These are phyloP conservation scores for Rhynchonycteris naso DNA, from an alignment of 2,797 vertebrate species.

Conservation along the genomic window DNA sequence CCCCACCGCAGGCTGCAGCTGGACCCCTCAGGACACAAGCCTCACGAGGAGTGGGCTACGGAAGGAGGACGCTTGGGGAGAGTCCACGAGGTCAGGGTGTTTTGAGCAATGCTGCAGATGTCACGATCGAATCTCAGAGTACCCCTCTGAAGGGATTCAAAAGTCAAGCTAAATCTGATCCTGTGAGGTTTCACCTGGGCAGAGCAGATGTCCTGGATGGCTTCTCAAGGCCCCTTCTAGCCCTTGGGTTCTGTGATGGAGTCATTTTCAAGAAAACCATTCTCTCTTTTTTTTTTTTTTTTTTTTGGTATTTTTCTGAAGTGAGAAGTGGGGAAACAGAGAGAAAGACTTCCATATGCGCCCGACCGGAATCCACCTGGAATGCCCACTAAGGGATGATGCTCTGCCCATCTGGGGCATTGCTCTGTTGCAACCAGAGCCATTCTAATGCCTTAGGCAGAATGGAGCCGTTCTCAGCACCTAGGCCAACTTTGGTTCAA, in stretches of 20 bases:
- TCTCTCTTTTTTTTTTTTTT: background rate
- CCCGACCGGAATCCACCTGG: too few relatives aligned
- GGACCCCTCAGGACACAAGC: background rate
- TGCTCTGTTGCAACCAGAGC: too few relatives aligned
- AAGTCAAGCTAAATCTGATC: constrained; percentile 8
- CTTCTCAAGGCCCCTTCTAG: background rate
- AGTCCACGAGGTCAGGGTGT: background rate
- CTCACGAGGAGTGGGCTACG: fast-evolving
- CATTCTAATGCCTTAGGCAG: too few relatives aligned
- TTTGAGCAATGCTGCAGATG: background rate
- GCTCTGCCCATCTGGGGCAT: too few relatives aligned
- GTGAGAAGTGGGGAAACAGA: too few relatives aligned
- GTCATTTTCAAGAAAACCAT: constrained; percentile 26
- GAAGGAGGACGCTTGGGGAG: background rate
- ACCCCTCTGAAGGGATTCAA: background rate
- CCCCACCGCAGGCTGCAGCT: background rate
- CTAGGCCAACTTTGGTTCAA: too few relatives aligned
- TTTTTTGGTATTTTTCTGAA: too few relatives aligned
- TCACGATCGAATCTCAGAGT: background rate
- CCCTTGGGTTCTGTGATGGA: background rate
- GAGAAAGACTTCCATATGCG: too few relatives aligned
- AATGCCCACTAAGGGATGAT: too few relatives aligned
- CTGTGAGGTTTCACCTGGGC: background rate
- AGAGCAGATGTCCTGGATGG: background rate
- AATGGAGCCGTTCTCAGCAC: too few relatives aligned